Percentiles rank a stretch among this genome's conserved stretches.
Conservation (phyloP, 2,113 vertebrate genomes). For the Rhinolophus ferrumequinum region DNA sequence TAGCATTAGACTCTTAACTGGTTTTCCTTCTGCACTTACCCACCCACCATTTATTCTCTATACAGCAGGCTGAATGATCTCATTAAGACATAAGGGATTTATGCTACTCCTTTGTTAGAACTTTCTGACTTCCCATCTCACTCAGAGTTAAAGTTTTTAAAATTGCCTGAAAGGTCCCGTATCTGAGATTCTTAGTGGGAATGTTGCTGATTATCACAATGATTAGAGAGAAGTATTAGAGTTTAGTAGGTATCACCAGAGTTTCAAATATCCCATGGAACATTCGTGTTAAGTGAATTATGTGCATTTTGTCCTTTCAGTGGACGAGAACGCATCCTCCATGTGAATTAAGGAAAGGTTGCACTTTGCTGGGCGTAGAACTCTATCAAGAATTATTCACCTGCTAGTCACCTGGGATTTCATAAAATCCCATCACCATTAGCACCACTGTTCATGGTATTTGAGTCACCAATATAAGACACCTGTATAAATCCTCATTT, state of each 20-base stretch:
- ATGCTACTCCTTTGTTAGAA: not conserved
- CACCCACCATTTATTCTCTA: not conserved
- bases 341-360: not conserved
- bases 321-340: not conserved
- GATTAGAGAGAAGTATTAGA: not conserved
- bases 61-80: not conserved
- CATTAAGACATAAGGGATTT: not conserved
- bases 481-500: not conserved
- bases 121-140: not conserved
- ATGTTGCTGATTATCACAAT: not conserved
- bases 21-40: not conserved
- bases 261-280: conserved; percentile 1
- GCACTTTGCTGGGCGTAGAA: not conserved
- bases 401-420: not conserved
- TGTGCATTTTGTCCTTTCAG: not conserved
- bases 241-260: not conserved
- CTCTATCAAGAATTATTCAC: not conserved
- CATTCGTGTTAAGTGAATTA: not conserved
- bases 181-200: not conserved
- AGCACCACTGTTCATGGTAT: not conserved
- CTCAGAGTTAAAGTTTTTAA: not conserved
- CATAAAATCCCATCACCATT: not conserved
- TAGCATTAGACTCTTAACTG: not conserved
- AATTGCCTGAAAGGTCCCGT: not conserved
- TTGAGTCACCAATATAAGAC: not conserved